These are phyloP conservation scores for Parnassius apollo DNA, from an alignment of 2,888 invertebrate species.

Conservation along the genomic window DNA sequence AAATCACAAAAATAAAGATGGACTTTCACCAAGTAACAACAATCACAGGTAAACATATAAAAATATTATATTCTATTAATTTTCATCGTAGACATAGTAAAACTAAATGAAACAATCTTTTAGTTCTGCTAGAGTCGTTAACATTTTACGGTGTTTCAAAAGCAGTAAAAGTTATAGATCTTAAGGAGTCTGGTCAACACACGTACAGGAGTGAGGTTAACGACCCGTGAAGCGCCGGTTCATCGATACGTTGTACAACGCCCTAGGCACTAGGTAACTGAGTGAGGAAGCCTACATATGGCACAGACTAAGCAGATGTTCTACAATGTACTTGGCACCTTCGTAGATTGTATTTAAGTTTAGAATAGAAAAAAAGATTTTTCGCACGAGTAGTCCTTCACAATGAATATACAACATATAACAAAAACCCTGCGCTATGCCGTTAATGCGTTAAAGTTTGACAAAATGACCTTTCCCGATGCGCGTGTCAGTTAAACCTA, in stretches of 20 bases:
- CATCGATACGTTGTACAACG: conserved; percentile 15
- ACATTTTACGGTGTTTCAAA: conserved; percentile 14
- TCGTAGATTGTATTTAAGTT: no score
- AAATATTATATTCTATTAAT: neutral
- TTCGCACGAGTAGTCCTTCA: no score
- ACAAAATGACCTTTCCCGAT: no score
- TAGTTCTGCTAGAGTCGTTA: neutral
- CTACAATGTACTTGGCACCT: neutral
- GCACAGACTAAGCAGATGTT: conserved; percentile 10
- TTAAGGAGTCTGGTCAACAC: conserved; percentile 6
- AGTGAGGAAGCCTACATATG: conserved; percentile 8
- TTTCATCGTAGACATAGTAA: neutral
- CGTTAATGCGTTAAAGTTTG: no score
- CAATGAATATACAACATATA: no score
- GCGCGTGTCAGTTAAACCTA: no score
- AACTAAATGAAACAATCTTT: neutral
- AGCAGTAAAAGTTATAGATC: conserved; percentile 21
- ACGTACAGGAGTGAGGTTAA: conserved; percentile 7
- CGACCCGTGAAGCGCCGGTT: conserved; percentile 17
- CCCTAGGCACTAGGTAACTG: conserved; percentile 25
- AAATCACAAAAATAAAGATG: no score
- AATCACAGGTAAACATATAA: no score
- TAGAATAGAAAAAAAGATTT: no score
- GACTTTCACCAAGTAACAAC: no score
- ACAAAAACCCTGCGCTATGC: no score